Evolutionary conservation across 2,797 vertebrate genomes (phyloP).

Genomic region (Scomberomorus guttatus): DNA sequence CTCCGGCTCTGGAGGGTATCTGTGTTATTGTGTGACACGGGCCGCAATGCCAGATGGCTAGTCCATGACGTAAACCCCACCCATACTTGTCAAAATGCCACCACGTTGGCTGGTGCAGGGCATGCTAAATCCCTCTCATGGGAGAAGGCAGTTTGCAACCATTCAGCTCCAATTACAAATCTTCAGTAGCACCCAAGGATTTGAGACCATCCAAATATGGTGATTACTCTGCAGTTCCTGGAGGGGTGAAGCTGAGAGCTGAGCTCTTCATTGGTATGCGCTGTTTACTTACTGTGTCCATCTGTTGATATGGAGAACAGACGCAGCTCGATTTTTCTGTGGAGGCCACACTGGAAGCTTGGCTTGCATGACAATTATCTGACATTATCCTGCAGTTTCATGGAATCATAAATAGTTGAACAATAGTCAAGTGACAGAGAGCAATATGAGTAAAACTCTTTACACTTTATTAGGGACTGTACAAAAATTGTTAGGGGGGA

Average conservation of each 20-base stretch:
- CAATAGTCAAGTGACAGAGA: slow-evolving; percentile 22
- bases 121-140: slow-evolving; percentile 66
- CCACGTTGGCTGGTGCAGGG: slow-evolving; percentile 57
- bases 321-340: slow-evolving; percentile 61
- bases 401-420: slow-evolving; percentile 58
- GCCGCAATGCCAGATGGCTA: slow-evolving; percentile 70
- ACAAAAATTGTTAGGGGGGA: background rate
- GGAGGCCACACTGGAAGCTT: slow-evolving; percentile 68
- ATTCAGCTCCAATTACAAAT: slow-evolving; percentile 81
- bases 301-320: slow-evolving; percentile 76
- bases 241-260: slow-evolving; percentile 69
- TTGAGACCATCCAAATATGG: slow-evolving; percentile 77
- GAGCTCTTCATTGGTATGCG: slow-evolving; percentile 76
- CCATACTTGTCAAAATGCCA: slow-evolving; percentile 77
- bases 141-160: slow-evolving; percentile 73
- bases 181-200: slow-evolving; percentile 74
- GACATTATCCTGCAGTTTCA: slow-evolving; percentile 57
- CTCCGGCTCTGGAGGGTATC: slow-evolving; percentile 65
- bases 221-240: slow-evolving; percentile 72
- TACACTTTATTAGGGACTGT: slow-evolving; percentile 6
- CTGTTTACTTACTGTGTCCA: slow-evolving; percentile 79
- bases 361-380: slow-evolving; percentile 69
- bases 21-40: slow-evolving; percentile 67
- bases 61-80: slow-evolving; percentile 68
- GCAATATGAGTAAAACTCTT: slow-evolving; percentile 15